Percentiles rank a stretch among this genome's conserved stretches.
phyloP scores from a whole-genome alignment of 2,888 invertebrate genomes.

The Hymenopus coronatus region DNA sequence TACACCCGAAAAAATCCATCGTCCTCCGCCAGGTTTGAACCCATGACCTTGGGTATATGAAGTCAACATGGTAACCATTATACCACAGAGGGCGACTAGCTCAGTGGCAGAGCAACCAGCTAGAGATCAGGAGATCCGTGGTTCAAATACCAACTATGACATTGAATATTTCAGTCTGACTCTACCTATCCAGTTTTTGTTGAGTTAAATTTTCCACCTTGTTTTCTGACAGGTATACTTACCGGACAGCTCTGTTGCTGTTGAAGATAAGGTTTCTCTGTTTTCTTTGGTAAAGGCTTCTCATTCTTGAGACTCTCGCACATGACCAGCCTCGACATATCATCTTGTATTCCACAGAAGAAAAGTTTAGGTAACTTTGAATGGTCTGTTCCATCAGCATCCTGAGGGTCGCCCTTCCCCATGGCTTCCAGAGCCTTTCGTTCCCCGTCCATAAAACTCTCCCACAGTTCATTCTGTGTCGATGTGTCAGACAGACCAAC shows the following conservation, averaged over 20 bases:
- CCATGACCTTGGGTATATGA: too few relatives aligned
- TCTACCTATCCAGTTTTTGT: too few relatives aligned
- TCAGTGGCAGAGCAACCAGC: too few relatives aligned
- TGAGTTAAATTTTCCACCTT: too few relatives aligned
- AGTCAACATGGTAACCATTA: too few relatives aligned
- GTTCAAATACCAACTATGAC: too few relatives aligned
- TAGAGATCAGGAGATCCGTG: too few relatives aligned
- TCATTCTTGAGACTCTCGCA: conserved; percentile 43
- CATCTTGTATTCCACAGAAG: conserved; percentile 53
- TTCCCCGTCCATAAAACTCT: not conserved
- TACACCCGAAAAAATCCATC: too few relatives aligned
- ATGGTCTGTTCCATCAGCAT: conserved; percentile 32
- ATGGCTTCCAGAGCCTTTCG: not conserved
- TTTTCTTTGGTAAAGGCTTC: not conserved
- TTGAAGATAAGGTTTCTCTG: not conserved
- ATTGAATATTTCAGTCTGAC: too few relatives aligned
- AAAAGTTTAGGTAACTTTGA: conserved; percentile 48
- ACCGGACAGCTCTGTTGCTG: not conserved
- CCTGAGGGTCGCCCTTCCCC: not conserved
- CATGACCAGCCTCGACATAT: conserved; percentile 55
- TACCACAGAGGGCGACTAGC: too few relatives aligned
- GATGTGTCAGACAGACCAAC: conserved; percentile 45
- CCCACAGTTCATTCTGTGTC: not conserved
- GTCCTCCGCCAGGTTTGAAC: too few relatives aligned
- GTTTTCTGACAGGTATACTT: too few relatives aligned